Evolutionary conservation across 2,888 invertebrate species (phyloP), one percentile per base, ranked within the genome.

Genomic region (Toxonevra muliebris): DNA sequence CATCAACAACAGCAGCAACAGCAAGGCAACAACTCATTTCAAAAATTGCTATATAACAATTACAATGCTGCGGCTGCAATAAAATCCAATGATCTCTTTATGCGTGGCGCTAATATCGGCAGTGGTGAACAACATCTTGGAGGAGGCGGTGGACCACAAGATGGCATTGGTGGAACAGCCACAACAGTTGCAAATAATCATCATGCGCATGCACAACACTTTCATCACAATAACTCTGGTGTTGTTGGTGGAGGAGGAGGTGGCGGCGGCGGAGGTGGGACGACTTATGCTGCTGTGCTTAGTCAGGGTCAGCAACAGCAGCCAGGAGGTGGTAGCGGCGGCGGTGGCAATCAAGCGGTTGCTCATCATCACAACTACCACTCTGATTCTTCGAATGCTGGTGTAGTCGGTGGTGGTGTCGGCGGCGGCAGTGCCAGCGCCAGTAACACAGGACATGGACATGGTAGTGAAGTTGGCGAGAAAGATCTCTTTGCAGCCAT

Each of bases 401-500:
- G 70, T 64, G 68, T 64, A 45, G 40, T 62, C 11, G 67, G 71
- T 63, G 55, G 69, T 8, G 45, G 53, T 19, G 66, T 68, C 52
- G 65, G 60, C 13, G 20, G 10, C 55, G 45, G 40, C 12, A 12
- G 45, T 13, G n/a, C 11, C 64, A 57, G 71, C 42, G 66, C 65
- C 12, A 55, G 61, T 19, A 54, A 65, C 59, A 70, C 68, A 45
- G 45, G 66, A 12, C 69, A 60, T 15, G 69, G 69, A 9, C 66
- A 66, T 12, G 58, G 62, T 55, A 68, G 68, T 9, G 71, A 76
- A 45, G 73, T 69, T 43, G 77, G 82, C 13, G 86, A 86, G 63
- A 84, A 84, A 75, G 87, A 85, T 80, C 87, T 86, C 15, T 87
- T 87, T 78, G 85, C 86, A 58, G 85, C 86, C 70, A 85, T 87